These are phyloP conservation scores for Mus musculus DNA, from an alignment of 2,113 vertebrate genomes.

Conservation along the genomic window GRCm39 chr4:80130501-80131000, in stretches of 20 bases:
- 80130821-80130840: neutral
- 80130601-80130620: neutral
- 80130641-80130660: neutral
- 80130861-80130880: neutral
- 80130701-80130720: neutral
- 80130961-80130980: conserved; percentile 6
- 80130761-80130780: neutral
- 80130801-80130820: neutral
- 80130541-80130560: neutral
- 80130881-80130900: neutral
- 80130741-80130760: neutral
- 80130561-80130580: neutral
- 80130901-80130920: neutral
- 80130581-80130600: neutral
- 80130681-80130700: neutral
- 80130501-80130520: neutral
- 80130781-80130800: neutral
- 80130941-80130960: neutral
- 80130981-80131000: neutral
- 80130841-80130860: neutral
- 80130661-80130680: neutral
- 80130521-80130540: neutral
- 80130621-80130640: neutral
- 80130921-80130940: neutral
- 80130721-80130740: neutral